Conservation (phyloP, 2,113 vertebrate genomes). For the Lasiurus borealis region DNA sequence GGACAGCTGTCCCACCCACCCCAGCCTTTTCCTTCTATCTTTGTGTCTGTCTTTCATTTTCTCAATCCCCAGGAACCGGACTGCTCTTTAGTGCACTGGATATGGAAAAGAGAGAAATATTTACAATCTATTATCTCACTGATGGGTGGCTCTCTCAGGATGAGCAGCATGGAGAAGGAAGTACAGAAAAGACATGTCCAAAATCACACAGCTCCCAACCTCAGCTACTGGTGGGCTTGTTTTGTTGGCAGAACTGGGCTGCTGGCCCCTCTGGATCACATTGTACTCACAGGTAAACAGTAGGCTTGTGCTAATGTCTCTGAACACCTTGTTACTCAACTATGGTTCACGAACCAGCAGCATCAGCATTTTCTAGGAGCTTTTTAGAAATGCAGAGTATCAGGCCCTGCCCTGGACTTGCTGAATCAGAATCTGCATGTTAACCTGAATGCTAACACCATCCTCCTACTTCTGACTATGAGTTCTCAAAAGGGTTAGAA, state of each 20-base stretch:
- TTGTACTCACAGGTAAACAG: background rate
- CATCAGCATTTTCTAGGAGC: background rate
- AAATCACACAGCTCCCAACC: background rate
- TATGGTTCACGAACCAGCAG: background rate
- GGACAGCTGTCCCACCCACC: too few species aligned
- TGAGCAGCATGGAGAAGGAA: too few species aligned
- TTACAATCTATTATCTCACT: background rate
- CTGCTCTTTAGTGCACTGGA: too few species aligned
- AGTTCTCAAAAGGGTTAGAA: background rate
- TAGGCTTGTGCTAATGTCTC: background rate
- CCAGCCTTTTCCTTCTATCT: too few species aligned
- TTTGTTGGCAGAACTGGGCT: rapidly evolving
- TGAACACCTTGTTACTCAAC: background rate
- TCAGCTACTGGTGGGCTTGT: background rate
- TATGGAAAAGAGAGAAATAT: too few species aligned
- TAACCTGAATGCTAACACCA: background rate
- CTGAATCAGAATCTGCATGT: background rate
- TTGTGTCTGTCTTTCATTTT: too few species aligned
- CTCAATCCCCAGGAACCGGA: too few species aligned
- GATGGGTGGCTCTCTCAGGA: background rate
- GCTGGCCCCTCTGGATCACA: background rate
- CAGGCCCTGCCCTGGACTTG: background rate
- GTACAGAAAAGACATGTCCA: rapidly evolving
- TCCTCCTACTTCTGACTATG: background rate
- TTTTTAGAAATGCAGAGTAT: background rate